Base-by-base conservation (phyloP, 2,113 vertebrate genomes). In the Amphiprion percula region DNA sequence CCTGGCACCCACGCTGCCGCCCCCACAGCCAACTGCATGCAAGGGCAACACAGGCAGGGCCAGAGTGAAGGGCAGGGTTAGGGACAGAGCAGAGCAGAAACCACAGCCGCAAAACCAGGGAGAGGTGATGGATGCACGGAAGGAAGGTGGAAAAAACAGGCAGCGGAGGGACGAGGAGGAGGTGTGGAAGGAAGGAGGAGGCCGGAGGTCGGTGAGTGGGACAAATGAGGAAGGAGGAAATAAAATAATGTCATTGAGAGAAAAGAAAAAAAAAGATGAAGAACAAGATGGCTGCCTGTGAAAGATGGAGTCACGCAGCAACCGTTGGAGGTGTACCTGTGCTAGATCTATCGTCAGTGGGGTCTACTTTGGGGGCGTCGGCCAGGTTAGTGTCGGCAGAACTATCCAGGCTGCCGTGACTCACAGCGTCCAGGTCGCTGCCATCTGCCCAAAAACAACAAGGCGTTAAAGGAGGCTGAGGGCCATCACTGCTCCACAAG, bases 321-420 rank as follows among this genome's bases (percentile, higher is more conserved):
- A 78, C 54, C 70, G 5, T 63, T 10, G 39, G 49, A 55, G 26
- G 79, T 76, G 91, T 91, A 96, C 96, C 96, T 96, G 95, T 95
- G 93, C 96, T 96, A 90, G 94, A 94, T 92, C 94, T 93, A 93
- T 96, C 96, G 56, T 97, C 96, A 83, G 94, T 86, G 83, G 94
- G 93, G 85, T 95, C 95, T 76, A 95, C 92, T 94, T 88, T 95
- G 91, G 90, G 61, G 89, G 85, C 90, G 92, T 96, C 96, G 59
- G 90, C 91, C 86, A 81, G 84, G 93, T 95, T 82, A 72, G 87
- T 68, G 84, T 92, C 95, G 72, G 93, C 94, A 85, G 93, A 94
- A 86, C 96, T 96, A 87, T 97, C 96, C 94, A 96, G 91, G 93
- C 96, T 97, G 91, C 94, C 94, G 70, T 96, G 95, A 90, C 95